Conservation (phyloP, 2,888 invertebrate genomes). For the Dugesia japonica region DNA sequence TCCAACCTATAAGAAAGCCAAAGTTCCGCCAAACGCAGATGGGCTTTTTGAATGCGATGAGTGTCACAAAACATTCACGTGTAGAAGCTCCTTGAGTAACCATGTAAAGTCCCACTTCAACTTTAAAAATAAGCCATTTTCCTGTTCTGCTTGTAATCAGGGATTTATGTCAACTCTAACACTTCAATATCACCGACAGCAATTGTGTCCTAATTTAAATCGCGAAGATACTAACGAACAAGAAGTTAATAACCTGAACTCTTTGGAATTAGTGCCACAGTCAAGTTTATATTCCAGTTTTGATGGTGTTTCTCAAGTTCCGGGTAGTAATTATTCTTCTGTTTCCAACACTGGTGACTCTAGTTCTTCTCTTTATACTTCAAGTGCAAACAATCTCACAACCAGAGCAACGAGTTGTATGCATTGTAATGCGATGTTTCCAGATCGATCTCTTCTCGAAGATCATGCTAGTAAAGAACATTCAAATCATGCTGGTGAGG, state of each 20-base stretch:
- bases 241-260: background rate
- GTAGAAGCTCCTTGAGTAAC: constrained; percentile 4
- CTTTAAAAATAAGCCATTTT: background rate
- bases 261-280: background rate
- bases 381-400: background rate
- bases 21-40: background rate
- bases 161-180: constrained; percentile 1
- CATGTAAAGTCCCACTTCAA: constrained; percentile 24
- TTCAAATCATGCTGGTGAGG: constrained; percentile 21
- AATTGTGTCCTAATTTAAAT: background rate
- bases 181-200: background rate
- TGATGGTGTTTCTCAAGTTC: constrained; percentile 1
- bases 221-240: background rate
- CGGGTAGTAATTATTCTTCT: background rate
- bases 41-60: constrained; percentile 22
- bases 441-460: background rate
- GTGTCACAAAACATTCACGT: constrained; percentile 13
- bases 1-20: background rate
- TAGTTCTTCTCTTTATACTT: constrained; percentile 11
- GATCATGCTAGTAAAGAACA: constrained; percentile 14
- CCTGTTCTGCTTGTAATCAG: background rate
- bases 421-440: constrained; percentile 8
- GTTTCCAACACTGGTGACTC: background rate
- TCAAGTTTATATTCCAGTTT: background rate
- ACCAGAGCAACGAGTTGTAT: background rate